Conservation (phyloP, 2,113 vertebrate species). For the Picathartes gymnocephalus region DNA sequence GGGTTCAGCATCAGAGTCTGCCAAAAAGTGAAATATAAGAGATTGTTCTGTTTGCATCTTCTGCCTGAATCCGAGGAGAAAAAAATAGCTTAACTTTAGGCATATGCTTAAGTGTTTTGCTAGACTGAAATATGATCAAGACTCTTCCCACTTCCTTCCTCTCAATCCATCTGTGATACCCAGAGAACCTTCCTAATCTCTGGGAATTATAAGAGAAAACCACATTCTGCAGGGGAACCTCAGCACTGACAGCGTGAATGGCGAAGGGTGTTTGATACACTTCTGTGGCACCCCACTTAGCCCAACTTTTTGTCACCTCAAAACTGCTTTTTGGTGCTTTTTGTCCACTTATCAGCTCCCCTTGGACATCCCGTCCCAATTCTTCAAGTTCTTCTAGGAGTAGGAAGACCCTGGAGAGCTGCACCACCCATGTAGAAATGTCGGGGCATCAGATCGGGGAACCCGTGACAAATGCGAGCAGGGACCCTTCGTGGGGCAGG, state of each 20-base stretch:
- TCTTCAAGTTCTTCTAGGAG: background rate
- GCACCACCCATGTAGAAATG: background rate
- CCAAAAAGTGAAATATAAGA: background rate
- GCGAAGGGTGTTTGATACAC: background rate
- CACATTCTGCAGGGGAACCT: background rate
- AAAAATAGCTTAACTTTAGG: conserved; percentile 23
- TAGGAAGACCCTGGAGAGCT: background rate
- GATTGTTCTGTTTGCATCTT: background rate
- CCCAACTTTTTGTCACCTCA: background rate
- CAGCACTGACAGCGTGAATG: background rate
- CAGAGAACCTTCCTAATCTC: background rate
- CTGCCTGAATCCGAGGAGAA: background rate
- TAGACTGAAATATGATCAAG: conserved; percentile 29
- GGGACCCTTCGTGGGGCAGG: background rate
- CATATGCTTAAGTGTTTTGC: conserved; percentile 10
- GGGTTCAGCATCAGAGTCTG: background rate
- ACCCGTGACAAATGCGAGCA: background rate
- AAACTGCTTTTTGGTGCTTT: background rate
- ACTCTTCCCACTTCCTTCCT: conserved; percentile 24
- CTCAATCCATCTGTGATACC: background rate
- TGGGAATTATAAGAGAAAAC: background rate
- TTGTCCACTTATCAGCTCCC: background rate
- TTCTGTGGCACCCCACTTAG: fast-evolving
- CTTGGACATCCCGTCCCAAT: background rate
- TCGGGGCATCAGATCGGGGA: background rate